Conservation (phyloP, 2,888 invertebrate species). For the Augiades crinisus region DNA sequence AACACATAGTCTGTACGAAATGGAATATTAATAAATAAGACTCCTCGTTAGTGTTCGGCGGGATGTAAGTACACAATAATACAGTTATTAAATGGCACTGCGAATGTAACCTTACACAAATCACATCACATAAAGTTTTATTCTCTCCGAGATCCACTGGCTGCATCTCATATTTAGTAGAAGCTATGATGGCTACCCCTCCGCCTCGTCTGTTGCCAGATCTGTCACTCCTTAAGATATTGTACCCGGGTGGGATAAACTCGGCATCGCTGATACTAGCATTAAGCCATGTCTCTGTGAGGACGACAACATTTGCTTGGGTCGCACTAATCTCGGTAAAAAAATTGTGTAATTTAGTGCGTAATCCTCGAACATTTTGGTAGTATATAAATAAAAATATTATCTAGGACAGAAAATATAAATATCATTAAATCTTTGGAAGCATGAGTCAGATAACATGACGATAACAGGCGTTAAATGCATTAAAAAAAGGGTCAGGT, state of each 20-base stretch:
- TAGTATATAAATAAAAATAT: not conserved
- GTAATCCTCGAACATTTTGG: not conserved
- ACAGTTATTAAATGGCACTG: not conserved
- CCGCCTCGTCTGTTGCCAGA: not conserved
- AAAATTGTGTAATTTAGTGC: not conserved
- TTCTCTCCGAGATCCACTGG: not conserved
- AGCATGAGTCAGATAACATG: too few species aligned
- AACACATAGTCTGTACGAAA: not conserved
- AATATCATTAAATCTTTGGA: too few species aligned
- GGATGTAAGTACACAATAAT: slow-evolving; percentile 1
- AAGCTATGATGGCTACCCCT: not conserved
- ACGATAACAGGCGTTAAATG: slow-evolving; percentile 7
- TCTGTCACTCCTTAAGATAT: not conserved
- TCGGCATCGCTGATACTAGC: slow-evolving; percentile 2
- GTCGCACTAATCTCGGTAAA: not conserved
- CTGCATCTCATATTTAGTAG: not conserved
- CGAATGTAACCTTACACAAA: not conserved
- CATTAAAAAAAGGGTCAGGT: slow-evolving; percentile 17
- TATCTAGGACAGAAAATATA: too few species aligned
- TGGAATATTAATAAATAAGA: not conserved
- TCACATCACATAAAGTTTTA: not conserved
- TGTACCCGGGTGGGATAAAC: not conserved
- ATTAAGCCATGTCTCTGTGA: slow-evolving; percentile 1
- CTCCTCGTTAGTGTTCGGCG: slow-evolving; percentile 2
- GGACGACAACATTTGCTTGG: not conserved